A percentile compares a stretch with the other conserved stretches of the same genome.
phyloP scores from a whole-genome alignment of 2,797 vertebrate species.

The Eulemur albifrons region DNA sequence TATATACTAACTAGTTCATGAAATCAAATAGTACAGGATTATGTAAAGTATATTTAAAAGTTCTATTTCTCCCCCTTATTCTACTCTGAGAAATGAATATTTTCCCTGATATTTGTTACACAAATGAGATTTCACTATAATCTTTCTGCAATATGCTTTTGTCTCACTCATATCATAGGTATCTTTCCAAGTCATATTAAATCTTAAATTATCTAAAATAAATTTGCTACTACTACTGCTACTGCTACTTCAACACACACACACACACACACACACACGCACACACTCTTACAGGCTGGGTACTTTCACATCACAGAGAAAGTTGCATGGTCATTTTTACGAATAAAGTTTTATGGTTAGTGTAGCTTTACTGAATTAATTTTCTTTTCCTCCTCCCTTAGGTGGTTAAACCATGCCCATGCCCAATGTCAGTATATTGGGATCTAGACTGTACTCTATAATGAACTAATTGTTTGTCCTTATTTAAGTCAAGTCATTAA shows the following conservation, averaged over 20 bases:
- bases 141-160: not conserved
- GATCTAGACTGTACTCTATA: not conserved
- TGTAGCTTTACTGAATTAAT: not conserved
- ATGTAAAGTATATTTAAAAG: not conserved
- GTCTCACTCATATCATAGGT: not conserved
- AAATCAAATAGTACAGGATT: constrained; percentile 4
- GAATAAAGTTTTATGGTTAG: not conserved
- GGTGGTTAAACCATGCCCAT: not conserved
- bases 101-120: not conserved
- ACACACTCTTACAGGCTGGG: not conserved
- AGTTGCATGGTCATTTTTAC: not conserved
- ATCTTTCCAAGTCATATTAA: constrained; percentile 12
- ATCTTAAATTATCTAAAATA: constrained; percentile 22
- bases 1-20: not conserved
- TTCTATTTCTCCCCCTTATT: not conserved
- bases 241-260: not conserved
- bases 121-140: not conserved
- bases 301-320: not conserved
- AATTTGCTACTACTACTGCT: not conserved
- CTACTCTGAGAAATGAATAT: not conserved
- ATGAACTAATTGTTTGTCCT: not conserved
- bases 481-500: not conserved
- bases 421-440: not conserved
- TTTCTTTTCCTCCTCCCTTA: not conserved
- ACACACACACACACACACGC: not conserved